These are phyloP conservation scores for Platysternon megacephalum DNA, from an alignment of 2,113 vertebrate genomes.

Conservation along the genomic window DNA sequence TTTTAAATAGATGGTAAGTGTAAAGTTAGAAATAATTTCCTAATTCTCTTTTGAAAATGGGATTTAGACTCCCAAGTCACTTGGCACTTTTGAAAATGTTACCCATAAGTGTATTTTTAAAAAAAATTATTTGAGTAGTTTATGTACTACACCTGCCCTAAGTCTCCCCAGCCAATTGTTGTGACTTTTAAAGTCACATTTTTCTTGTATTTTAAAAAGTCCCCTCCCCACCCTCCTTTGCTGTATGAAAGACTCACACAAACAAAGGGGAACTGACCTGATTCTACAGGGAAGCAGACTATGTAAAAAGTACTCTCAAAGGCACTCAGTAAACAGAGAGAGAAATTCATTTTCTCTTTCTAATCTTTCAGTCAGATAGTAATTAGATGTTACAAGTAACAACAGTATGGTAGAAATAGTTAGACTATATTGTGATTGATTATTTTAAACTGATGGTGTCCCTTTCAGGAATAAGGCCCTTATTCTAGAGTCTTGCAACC, in stretches of 20 bases:
- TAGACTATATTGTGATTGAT: background rate
- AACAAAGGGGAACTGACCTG: background rate
- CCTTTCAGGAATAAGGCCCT: background rate
- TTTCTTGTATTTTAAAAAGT: background rate
- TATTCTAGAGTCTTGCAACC: background rate
- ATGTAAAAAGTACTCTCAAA: background rate
- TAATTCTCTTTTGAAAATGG: background rate
- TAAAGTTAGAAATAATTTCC: background rate
- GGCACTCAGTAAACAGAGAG: background rate
- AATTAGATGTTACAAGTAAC: background rate
- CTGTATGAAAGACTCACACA: background rate
- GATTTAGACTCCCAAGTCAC: background rate
- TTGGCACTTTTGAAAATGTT: background rate
- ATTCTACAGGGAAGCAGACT: background rate
- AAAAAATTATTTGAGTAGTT: background rate
- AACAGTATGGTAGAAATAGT: background rate
- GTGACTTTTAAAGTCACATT: background rate
- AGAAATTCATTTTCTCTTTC: background rate
- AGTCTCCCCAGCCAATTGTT: background rate
- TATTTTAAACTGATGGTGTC: background rate
- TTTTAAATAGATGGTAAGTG: background rate
- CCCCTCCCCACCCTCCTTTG: background rate
- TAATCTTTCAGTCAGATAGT: background rate
- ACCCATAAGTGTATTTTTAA: background rate
- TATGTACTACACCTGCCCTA: background rate